A percentile compares a stretch with the other conserved stretches of the same genome.
Evolutionary conservation across 2,888 invertebrate genomes (phyloP).

Genomic region (Hololepta plana): DNA sequence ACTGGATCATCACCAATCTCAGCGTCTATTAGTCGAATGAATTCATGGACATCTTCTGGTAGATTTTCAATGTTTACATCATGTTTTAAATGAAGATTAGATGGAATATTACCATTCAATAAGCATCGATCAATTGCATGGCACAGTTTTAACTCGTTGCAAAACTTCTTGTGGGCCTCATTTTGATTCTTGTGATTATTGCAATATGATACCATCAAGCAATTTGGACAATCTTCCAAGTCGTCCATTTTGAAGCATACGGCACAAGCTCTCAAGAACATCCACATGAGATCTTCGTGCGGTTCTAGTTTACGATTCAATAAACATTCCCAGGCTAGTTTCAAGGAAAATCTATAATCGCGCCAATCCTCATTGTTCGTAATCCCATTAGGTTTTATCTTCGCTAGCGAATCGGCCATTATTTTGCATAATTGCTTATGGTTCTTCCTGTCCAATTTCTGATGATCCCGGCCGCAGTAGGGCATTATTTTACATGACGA

Average conservation of each 20-base stretch:
- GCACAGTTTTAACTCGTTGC: slow-evolving; percentile 12
- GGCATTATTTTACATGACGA: slow-evolving; percentile 10
- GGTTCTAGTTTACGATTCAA: slow-evolving; percentile 12
- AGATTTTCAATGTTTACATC: too few relatives aligned
- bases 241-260: slow-evolving; percentile 13
- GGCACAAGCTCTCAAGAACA: slow-evolving; percentile 17
- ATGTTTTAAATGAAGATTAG: too few relatives aligned
- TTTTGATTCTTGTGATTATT: too few relatives aligned
- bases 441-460: slow-evolving; percentile 11
- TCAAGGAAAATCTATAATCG: slow-evolving; percentile 8
- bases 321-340: slow-evolving; percentile 11
- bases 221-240: slow-evolving; percentile 12
- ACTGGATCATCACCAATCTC: too few relatives aligned
- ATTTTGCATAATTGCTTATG: slow-evolving; percentile 11
- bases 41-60: too few relatives aligned
- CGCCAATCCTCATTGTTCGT: slow-evolving; percentile 11
- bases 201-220: slow-evolving; percentile 15
- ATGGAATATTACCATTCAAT: too few relatives aligned
- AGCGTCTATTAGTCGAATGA: too few relatives aligned
- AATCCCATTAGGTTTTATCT: too few relatives aligned
- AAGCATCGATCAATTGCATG: slow-evolving; percentile 12
- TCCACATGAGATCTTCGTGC: slow-evolving; percentile 17
- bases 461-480: slow-evolving; percentile 13
- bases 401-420: slow-evolving; percentile 5
- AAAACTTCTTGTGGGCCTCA: slow-evolving; percentile 13